phyloP scores from a whole-genome alignment of 92 coral and sea anemone species.

The Phymanthus crucifer region DNA sequence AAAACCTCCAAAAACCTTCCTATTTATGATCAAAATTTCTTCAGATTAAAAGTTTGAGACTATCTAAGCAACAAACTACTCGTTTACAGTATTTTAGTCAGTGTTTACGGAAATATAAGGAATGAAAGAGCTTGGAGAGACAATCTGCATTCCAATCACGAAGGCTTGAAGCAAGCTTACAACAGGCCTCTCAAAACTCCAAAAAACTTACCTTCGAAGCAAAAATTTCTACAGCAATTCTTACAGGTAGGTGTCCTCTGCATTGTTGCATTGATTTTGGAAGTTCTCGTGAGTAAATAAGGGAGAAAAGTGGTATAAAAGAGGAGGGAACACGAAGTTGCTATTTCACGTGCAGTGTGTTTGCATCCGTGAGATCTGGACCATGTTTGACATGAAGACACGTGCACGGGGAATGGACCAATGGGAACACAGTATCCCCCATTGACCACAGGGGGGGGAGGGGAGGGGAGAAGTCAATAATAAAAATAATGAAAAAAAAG shows the following conservation, averaged over 20 bases:
- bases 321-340: not conserved
- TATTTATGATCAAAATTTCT: too few species aligned
- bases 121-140: too few species aligned
- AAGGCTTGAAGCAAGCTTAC: too few species aligned
- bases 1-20: too few species aligned
- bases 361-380: not conserved
- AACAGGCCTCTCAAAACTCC: not conserved
- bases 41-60: too few species aligned
- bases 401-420: not conserved
- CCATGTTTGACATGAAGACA: not conserved
- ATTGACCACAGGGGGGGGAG: not conserved
- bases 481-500: too few species aligned
- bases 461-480: not conserved
- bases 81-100: too few species aligned
- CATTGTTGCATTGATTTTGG: slow-evolving; percentile 29
- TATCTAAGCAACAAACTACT: too few species aligned
- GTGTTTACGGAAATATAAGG: too few species aligned
- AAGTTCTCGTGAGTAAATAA: not conserved
- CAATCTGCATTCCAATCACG: not conserved
- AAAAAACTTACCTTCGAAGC: slow-evolving; percentile 72
- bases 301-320: not conserved
- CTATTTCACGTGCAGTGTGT: not conserved
- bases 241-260: slow-evolving; percentile 94
- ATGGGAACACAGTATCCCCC: not conserved
- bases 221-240: slow-evolving; percentile 79